phyloP scores from a whole-genome alignment of 2,797 vertebrate species.

The Gobio occitaniae region DNA sequence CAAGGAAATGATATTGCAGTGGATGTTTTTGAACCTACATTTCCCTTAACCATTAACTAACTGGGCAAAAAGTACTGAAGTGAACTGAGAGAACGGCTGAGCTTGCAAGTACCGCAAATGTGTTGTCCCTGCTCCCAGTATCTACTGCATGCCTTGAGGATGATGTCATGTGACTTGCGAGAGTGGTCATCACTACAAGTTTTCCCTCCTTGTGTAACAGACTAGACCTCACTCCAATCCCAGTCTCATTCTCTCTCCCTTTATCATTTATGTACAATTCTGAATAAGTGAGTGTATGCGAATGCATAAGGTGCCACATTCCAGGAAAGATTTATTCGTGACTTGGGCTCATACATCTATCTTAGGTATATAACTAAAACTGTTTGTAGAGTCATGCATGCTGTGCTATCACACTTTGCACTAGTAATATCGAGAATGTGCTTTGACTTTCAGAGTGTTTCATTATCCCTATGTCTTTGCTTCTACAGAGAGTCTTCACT shows the following conservation, averaged over 20 bases:
- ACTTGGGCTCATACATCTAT: conserved; percentile 1
- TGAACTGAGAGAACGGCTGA: not conserved
- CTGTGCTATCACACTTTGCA: not conserved
- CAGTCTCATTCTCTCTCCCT: conserved; percentile 4
- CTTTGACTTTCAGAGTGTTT: conserved; percentile 33
- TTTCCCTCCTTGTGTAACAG: not conserved
- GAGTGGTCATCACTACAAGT: not conserved
- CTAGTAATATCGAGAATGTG: conserved; percentile 20
- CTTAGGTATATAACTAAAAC: conserved; percentile 2
- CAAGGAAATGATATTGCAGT: conserved; percentile 3
- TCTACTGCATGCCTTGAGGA: conserved; percentile 27
- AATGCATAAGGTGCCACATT: not conserved
- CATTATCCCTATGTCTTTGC: conserved; percentile 34
- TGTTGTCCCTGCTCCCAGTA: not conserved
- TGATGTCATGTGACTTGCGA: conserved; percentile 37
- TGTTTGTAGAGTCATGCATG: conserved; percentile 13
- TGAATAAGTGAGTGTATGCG: not conserved
- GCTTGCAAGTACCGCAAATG: not conserved
- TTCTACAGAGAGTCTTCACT: conserved; percentile 29
- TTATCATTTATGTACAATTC: conserved; percentile 31
- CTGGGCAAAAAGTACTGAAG: not conserved
- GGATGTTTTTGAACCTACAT: not conserved
- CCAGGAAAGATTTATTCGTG: conserved; percentile 9
- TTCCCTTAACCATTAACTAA: conserved; percentile 36
- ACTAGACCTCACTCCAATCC: not conserved